Percentiles rank a stretch among this genome's conserved stretches.
These are phyloP conservation scores for Oryzias melastigma DNA, from an alignment of 2,113 vertebrate species.

Conservation along the genomic window DNA sequence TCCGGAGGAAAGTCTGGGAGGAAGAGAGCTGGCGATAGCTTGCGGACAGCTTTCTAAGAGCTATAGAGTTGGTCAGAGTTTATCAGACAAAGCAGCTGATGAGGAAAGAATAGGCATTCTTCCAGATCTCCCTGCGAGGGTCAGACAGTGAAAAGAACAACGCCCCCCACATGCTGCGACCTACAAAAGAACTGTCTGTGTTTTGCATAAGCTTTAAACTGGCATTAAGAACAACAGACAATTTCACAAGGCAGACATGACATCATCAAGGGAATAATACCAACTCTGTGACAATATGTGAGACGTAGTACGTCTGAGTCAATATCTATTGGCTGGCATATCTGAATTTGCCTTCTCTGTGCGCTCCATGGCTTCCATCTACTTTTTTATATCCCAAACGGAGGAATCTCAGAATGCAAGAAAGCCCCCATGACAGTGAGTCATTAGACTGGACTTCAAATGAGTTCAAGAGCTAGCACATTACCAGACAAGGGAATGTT, in stretches of 20 bases:
- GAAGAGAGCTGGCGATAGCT: conserved; percentile 18
- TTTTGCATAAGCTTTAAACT: conserved; percentile 42
- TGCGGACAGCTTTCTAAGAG: conserved; percentile 26
- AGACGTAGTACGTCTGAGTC: conserved; percentile 40
- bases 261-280: conserved; percentile 56
- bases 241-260: conserved; percentile 61
- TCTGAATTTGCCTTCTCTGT: conserved; percentile 48
- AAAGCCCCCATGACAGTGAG: conserved; percentile 40
- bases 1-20: background rate
- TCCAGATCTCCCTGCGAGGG: conserved; percentile 54
- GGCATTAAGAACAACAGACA: conserved; percentile 50
- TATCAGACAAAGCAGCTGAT: conserved; percentile 58
- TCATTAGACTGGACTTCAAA: conserved; percentile 35
- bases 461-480: conserved; percentile 14
- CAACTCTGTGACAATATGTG: conserved; percentile 56
- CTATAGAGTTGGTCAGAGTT: conserved; percentile 45
- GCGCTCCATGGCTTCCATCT: conserved; percentile 25
- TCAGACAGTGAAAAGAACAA: conserved; percentile 54
- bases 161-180: conserved; percentile 42
- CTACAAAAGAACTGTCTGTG: conserved; percentile 59
- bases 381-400: conserved; percentile 51
- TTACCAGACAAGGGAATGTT: conserved; percentile 11
- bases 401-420: conserved; percentile 65
- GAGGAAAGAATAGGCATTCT: conserved; percentile 70
- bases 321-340: conserved; percentile 40